These are phyloP conservation scores for Sebastes variabilis DNA, from an alignment of 2,797 vertebrate species.

Conservation along the genomic window DNA sequence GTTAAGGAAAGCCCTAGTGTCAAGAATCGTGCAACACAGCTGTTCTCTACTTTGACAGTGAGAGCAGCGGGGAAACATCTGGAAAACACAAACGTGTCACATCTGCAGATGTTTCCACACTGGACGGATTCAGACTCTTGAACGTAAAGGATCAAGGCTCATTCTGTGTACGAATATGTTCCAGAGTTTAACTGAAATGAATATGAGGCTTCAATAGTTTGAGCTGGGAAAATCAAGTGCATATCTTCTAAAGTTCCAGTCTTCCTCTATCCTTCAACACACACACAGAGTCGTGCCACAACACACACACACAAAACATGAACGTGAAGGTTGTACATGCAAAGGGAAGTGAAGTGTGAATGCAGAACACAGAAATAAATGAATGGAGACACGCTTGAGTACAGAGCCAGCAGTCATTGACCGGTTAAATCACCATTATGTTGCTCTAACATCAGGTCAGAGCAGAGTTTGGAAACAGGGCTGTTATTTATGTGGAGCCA, in stretches of 20 bases:
- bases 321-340: not conserved
- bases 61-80: slow-evolving; percentile 8
- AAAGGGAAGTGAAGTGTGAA: not conserved
- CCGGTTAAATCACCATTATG: not conserved
- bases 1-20: too few relatives aligned
- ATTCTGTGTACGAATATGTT: not conserved
- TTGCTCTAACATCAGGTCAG: not conserved
- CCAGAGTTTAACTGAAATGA: not conserved
- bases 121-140: not conserved
- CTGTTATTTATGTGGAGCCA: slow-evolving; percentile 11
- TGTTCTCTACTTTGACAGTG: not conserved
- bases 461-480: not conserved
- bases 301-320: not conserved
- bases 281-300: slow-evolving; percentile 6
- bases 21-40: not conserved
- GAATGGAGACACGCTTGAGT: slow-evolving; percentile 13
- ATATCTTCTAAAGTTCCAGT: not conserved
- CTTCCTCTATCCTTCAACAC: not conserved
- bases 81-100: not conserved
- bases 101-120: not conserved
- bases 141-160: not conserved
- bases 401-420: slow-evolving; percentile 16
- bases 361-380: not conserved
- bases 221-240: not conserved
- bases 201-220: not conserved